These are phyloP conservation scores for Aricia agestis DNA, from an alignment of 1,140 invertebrate species.

Conservation along the genomic window DNA sequence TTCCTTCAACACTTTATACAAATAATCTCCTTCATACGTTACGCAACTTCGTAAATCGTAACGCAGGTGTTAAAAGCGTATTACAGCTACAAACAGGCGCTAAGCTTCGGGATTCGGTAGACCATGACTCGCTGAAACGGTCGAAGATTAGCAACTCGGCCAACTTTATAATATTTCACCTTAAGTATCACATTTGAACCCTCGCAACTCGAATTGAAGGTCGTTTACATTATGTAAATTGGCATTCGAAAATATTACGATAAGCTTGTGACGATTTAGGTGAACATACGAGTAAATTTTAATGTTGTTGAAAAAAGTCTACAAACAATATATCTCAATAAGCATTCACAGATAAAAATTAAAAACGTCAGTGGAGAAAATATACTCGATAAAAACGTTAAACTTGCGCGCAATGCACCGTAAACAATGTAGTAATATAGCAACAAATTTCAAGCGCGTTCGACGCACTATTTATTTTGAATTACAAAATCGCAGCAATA, in stretches of 20 bases:
- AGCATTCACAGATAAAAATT: background rate
- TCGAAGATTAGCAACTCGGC: slow-evolving; percentile 56
- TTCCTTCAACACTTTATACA: slow-evolving; percentile 50
- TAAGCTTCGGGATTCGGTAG: slow-evolving; percentile 64
- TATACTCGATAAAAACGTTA: background rate
- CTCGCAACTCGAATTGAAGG: no score
- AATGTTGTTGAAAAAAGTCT: background rate
- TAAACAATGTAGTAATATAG: slow-evolving; percentile 7
- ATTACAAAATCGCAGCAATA: slow-evolving; percentile 19
- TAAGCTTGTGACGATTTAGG: no score
- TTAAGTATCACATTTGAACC: slow-evolving; percentile 19
- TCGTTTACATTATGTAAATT: no score
- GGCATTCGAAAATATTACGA: no score
- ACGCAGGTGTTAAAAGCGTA: slow-evolving; percentile 71
- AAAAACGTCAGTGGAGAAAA: background rate
- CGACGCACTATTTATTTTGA: slow-evolving; percentile 6
- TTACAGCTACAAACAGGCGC: slow-evolving; percentile 69
- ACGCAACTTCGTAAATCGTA: slow-evolving; percentile 58
- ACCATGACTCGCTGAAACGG: slow-evolving; percentile 56
- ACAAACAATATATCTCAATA: background rate
- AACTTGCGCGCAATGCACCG: slow-evolving; percentile 10
- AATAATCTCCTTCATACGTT: slow-evolving; percentile 59
- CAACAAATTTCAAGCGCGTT: background rate
- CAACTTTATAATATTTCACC: slow-evolving; percentile 55
- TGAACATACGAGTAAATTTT: background rate